Base-by-base conservation (phyloP, 2,797 vertebrate species). In the Merluccius polli region DNA sequence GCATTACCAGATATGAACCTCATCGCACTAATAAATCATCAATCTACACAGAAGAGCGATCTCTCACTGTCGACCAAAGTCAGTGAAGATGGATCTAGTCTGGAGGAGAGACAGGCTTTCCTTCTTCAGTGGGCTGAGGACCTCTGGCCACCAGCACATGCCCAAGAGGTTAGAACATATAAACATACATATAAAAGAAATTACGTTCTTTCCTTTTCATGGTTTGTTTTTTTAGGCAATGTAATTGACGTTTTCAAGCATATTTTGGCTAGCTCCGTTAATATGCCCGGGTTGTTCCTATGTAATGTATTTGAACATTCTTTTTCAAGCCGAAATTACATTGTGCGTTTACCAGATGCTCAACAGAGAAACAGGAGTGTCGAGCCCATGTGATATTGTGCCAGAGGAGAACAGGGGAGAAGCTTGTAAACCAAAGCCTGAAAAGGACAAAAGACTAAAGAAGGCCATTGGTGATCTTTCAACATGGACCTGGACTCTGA, bases 111-210 rank as follows among this genome's bases (percentile, higher is more conserved):
- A 31, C 59, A 70, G 33, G n/a, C 59, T 13, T 79, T 79, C 35
- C 65, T 76, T 27, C 78, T 79, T 11, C 70, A 73, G 15, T 79
- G 74, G 78, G 74, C 74, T 8, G 70, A 72, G 35, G 71, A 70
- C 29, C 12, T 79, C 27, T 63, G 18, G 8, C 48, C 48, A 52
- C 48, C 1, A 52, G 5, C 18, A 21, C 18, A 52, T 21, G 48
- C 4, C 21, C 18, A 21, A 52, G 48, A 52, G 48, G 48, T 52
- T 52, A 21, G 48, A 21, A 18, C 21, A n/a, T 7, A 52, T 44
- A 13, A 44, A 35, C 3, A 35, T 35, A 35, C 3, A 35, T 35
- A 35, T 35, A 3, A 35, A 35, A 35, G 8, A 35, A 35, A 44
- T 44, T 44, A 44, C n/a, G n/a, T n/a, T n/a, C n/a, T n/a, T n/a